Percentiles rank a stretch among this genome's conserved stretches.
Conservation (phyloP, 1,140 invertebrate species). For the Zelostemma sp. region DNA sequence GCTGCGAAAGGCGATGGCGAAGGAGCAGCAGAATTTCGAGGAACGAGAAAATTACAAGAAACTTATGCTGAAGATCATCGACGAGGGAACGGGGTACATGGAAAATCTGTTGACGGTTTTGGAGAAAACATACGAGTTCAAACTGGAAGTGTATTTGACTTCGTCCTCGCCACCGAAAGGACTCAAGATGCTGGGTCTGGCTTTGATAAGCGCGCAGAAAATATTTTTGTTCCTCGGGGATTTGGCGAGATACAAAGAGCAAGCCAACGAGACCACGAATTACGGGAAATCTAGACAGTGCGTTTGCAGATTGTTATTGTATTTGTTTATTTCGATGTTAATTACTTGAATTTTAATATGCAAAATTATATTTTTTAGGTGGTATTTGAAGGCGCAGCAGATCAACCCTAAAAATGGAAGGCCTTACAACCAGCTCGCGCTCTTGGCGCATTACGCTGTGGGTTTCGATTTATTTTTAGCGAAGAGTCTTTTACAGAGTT, state of each 20-base stretch:
- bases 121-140: constrained; percentile 81
- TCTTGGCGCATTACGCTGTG: constrained; percentile 91
- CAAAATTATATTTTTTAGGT: constrained; percentile 69
- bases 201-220: constrained; percentile 88
- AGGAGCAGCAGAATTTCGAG: constrained; percentile 64
- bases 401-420: constrained; percentile 95
- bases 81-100: constrained; percentile 85
- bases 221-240: constrained; percentile 91
- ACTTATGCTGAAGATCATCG: constrained; percentile 80
- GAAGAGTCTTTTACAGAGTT: too few species aligned
- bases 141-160: constrained; percentile 73
- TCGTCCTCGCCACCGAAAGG: constrained; percentile 73
- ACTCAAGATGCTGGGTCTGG: constrained; percentile 79
- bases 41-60: constrained; percentile 73
- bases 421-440: constrained; percentile 95
- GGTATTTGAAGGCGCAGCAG: constrained; percentile 93
- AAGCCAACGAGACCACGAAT: constrained; percentile 85
- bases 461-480: too few species aligned
- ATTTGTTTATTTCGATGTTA: too few species aligned
- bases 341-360: too few species aligned
- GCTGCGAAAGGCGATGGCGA: constrained; percentile 76
- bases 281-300: constrained; percentile 86
- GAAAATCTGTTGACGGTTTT: constrained; percentile 81
- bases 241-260: constrained; percentile 89
- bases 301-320: constrained; percentile 51